Evolutionary conservation across 1,140 invertebrate genomes (phyloP).

Genomic region (Dermatophagoides farinae): DNA sequence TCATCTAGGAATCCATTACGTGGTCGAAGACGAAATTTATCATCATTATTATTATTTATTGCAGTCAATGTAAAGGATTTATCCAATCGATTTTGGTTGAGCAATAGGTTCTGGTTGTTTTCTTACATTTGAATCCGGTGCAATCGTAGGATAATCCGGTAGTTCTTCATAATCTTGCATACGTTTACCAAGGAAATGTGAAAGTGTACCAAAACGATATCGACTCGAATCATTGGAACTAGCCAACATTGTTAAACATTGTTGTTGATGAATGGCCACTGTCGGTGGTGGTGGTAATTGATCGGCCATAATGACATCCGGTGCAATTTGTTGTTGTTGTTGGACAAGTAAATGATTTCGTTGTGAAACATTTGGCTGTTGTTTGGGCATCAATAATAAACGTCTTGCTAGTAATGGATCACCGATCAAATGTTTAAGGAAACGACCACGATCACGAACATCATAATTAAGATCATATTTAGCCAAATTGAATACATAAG

Average conservation of each 20-base stretch:
- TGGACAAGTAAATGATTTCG: background rate
- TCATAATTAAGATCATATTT: slow-evolving; percentile 97
- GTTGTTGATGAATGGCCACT: slow-evolving; percentile 17
- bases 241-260: background rate
- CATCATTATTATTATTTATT: background rate
- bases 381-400: slow-evolving; percentile 3
- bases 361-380: background rate
- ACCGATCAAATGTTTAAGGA: slow-evolving; percentile 53
- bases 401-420: slow-evolving; percentile 1
- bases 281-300: background rate
- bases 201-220: slow-evolving; percentile 82
- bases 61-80: too few relatives aligned
- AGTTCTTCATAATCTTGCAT: slow-evolving; percentile 70
- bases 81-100: background rate
- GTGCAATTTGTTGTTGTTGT: too few relatives aligned
- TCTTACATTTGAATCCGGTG: slow-evolving; percentile 52
- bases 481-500: slow-evolving; percentile 86
- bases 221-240: slow-evolving; percentile 24
- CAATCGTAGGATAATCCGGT: slow-evolving; percentile 54
- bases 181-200: slow-evolving; percentile 70
- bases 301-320: too few relatives aligned
- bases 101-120: slow-evolving; percentile 28
- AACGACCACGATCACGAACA: slow-evolving; percentile 75
- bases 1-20: background rate
- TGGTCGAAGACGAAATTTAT: background rate